Base-by-base conservation (phyloP, 2,113 vertebrate species). In the Tapirus terrestris region DNA sequence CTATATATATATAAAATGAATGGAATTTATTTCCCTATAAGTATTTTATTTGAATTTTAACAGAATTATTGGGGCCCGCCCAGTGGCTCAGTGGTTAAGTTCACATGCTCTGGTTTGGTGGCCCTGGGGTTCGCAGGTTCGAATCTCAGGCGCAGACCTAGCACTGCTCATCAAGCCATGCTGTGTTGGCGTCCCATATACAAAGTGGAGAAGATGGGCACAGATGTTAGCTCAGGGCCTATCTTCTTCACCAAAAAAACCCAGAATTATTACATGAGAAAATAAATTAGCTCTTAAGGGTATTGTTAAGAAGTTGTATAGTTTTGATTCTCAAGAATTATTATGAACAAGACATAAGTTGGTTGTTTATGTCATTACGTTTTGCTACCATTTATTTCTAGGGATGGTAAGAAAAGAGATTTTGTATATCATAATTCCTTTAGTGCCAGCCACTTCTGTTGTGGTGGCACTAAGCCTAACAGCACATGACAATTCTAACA, bases 381-480 rank as follows among this genome's bases (percentile, higher is more conserved):
- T 89, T 96, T 84, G 13, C 67, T 73, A 53, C 20, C 31, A 11
- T 94, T 88, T 96, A 39, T 91, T 96, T 94, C n/a, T 65, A 75
- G 67, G 67, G 31, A 87, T 29, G 21, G 29, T 90, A 95, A 97
- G 43, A 90, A 91, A 73, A 60, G 56, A 61, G 68, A 3, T 97
- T 80, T 96, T 76, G 61, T 95, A 14, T 96, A 4, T 82, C 3
- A 31, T 72, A 45, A 95, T 97, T 83, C 67, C 85, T 88, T 97
- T 31, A 89, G 39, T 87, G 43, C 56, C 23, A 58, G 14, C 58
- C 31, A 14, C 83, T 92, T 93, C 43, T 89, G 43, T 86, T 29
- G 33, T 51, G 58, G 63, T 75, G 58, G 18, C 60, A 77, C 33
- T 73, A 88, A 83, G 20, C 80, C 31, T 95, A 45, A 96, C 91